A percentile compares a stretch with the other conserved stretches of the same genome.
phyloP scores from a whole-genome alignment of 2,113 vertebrate genomes.

The Percopsis transmontana region DNA sequence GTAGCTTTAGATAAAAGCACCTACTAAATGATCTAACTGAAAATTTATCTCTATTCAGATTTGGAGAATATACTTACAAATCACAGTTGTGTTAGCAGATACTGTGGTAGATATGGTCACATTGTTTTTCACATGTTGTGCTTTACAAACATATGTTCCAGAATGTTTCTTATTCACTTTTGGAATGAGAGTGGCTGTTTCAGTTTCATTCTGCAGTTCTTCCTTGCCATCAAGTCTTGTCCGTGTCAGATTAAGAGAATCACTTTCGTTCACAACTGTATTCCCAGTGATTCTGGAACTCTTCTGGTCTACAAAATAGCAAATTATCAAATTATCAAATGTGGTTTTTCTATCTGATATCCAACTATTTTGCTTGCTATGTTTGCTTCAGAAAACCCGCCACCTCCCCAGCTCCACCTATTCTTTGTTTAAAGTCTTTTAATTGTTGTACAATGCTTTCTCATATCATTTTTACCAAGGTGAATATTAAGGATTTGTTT shows the following conservation, averaged over 20 bases:
- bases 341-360: too few species aligned
- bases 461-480: too few species aligned
- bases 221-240: not conserved
- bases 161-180: constrained; percentile 12
- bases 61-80: constrained; percentile 32
- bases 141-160: constrained; percentile 52
- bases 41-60: too few species aligned
- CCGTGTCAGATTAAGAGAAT: constrained; percentile 26
- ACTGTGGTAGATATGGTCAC: not conserved
- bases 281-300: not conserved
- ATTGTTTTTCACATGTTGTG: not conserved
- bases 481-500: too few species aligned
- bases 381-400: too few species aligned
- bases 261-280: not conserved
- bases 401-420: too few species aligned
- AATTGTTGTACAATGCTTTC: too few species aligned
- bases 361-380: too few species aligned
- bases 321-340: not conserved
- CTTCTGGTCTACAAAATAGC: not conserved
- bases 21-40: too few species aligned
- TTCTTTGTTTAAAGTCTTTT: too few species aligned
- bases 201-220: not conserved
- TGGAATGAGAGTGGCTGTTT: constrained; percentile 6
- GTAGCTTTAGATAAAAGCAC: too few species aligned
- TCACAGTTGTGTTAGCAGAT: constrained; percentile 37